Evolutionary conservation across 2,113 vertebrate genomes (phyloP).

Genomic region (Bungarus multicinctus): DNA sequence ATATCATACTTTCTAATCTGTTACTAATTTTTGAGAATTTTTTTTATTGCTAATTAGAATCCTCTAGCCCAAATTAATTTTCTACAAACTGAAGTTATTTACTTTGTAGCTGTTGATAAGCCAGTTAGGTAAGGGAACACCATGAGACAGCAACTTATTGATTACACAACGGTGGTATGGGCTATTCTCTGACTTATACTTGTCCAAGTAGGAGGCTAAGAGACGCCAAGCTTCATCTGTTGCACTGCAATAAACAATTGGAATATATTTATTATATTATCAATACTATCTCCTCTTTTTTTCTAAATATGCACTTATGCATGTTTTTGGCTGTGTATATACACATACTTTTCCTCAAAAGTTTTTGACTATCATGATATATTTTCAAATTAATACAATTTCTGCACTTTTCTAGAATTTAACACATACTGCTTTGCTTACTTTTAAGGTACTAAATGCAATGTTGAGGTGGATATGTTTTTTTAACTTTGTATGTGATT

Average conservation of each 20-base stretch:
- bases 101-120: slow-evolving; percentile 92
- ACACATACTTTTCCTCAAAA: not conserved
- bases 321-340: not conserved
- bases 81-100: slow-evolving; percentile 7
- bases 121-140: slow-evolving; percentile 89
- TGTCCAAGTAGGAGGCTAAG: slow-evolving; percentile 83
- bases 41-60: not conserved
- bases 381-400: not conserved
- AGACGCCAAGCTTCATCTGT: slow-evolving; percentile 94
- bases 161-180: slow-evolving; percentile 87
- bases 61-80: not conserved
- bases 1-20: not conserved
- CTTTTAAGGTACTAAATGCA: not conserved
- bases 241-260: slow-evolving; percentile 70
- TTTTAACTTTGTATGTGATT: not conserved
- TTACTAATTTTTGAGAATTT: not conserved
- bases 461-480: not conserved
- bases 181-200: slow-evolving; percentile 76
- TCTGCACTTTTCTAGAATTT: not conserved
- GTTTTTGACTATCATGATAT: not conserved
- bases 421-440: not conserved
- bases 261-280: not conserved
- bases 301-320: not conserved
- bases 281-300: not conserved
- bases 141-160: slow-evolving; percentile 88